Percentiles rank a stretch among this genome's conserved stretches.
These are phyloP conservation scores for Cliona cf. orientalis DNA, from an alignment of 37 sponge, comb jelly and placozoan species.

Conservation along the genomic window DNA sequence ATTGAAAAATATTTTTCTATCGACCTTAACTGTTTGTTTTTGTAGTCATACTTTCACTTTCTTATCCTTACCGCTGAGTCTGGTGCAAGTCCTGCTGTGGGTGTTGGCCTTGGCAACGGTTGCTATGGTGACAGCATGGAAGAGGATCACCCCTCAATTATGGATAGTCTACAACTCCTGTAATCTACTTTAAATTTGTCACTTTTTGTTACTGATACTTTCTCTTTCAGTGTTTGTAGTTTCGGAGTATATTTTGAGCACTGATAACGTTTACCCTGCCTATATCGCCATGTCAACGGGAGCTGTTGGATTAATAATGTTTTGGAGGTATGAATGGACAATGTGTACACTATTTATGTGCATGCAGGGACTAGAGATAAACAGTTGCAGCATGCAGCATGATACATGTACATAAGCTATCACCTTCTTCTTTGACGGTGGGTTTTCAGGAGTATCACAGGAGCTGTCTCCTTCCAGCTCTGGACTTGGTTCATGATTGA, in stretches of 20 bases:
- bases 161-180: slow-evolving; percentile 36
- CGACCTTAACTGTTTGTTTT: neutral
- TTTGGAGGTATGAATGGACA: slow-evolving; percentile 30
- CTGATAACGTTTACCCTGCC: slow-evolving; percentile 37
- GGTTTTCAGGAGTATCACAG: no score
- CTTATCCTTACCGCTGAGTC: slow-evolving; percentile 47
- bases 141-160: slow-evolving; percentile 3
- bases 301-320: slow-evolving; percentile 8
- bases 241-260: slow-evolving; percentile 38
- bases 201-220: no score
- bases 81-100: slow-evolving; percentile 44
- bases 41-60: slow-evolving; percentile 46
- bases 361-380: no score
- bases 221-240: slow-evolving; percentile 36
- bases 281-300: slow-evolving; percentile 33
- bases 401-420: no score
- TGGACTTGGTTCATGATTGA: no score
- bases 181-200: neutral
- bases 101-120: slow-evolving; percentile 18
- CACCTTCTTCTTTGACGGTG: no score
- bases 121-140: slow-evolving; percentile 24
- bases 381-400: no score
- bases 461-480: no score
- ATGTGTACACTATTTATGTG: no score
- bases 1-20: neutral